Base-by-base conservation (phyloP, 2,113 vertebrate genomes). In the Lagopus leucura region DNA sequence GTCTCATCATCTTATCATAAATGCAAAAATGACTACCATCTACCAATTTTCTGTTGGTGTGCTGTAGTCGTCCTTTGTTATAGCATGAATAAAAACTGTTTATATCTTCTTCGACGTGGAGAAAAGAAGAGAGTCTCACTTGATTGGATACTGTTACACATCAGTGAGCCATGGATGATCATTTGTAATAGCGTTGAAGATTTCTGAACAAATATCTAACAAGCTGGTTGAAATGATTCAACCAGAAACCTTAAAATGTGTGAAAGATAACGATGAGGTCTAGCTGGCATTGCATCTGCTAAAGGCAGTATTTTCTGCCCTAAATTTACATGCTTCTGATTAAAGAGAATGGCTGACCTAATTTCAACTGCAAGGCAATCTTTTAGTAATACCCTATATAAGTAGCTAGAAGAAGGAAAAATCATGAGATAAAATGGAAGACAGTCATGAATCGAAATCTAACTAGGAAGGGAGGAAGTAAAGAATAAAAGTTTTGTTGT, bases 161-260 rank as follows among this genome's bases (percentile, higher is more conserved):
- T 92, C 55, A 69, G 42, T 73, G 75, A 82, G 60, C 85, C 13
- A 0, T 54, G 15, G 27, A 50, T 60, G 71, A 82, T 61, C 30
- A 5, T 82, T 76, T 73, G 10, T 91, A 45, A 45, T 30, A 70
- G 16, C 11, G 45, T 34, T 42, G 30, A 32, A n/a, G 47, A 66
- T 32, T 85, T 34, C 24, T 57, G 25, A 89, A 25, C 42, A 76
- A 85, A 48, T 64, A 89, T 58, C 54, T 50, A 45, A 64, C n/a
- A 84, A 50, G 9, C 55, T 86, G 54, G 28, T 89, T 92, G 50
- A 86, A 75, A 82, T 67, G 82, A 66, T 79, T 94, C 77, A 93
- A 0, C 48, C 60, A 45, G 72, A 63, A 82, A 88, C 55, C 71
- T 79, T 47, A 63, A 90, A 90, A 76, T 65, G 28, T 7, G 0